Evolutionary conservation across 2,797 vertebrate genomes (phyloP).

Genomic region (Crax fasciolata): DNA sequence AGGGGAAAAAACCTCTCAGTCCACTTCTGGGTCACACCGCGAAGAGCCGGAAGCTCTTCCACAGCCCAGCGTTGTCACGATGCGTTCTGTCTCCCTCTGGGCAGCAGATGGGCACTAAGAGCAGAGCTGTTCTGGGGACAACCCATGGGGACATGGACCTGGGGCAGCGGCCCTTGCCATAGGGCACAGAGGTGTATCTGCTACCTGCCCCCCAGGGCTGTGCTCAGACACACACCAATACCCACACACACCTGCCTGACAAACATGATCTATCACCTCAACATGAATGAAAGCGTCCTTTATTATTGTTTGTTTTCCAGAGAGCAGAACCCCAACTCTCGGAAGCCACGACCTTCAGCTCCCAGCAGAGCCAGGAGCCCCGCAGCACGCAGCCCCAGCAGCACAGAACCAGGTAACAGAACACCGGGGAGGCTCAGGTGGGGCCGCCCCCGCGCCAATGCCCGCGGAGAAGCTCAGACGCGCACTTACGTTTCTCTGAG

Average conservation of each 20-base stretch:
- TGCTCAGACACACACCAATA: slow-evolving; percentile 27
- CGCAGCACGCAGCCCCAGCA: no score
- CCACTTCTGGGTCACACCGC: background rate
- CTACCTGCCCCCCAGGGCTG: background rate
- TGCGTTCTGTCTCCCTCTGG: background rate
- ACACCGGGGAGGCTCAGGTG: no score
- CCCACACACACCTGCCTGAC: background rate
- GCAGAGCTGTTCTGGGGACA: background rate
- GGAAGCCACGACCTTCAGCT: background rate
- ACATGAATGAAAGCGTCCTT: rapidly evolving
- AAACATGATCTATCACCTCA: background rate
- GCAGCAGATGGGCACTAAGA: background rate
- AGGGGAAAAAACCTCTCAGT: background rate
- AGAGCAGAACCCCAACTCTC: background rate
- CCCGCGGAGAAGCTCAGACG: background rate
- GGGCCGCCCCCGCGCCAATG: no score
- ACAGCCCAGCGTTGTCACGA: background rate
- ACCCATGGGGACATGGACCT: background rate
- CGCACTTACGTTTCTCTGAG: slow-evolving; percentile 78
- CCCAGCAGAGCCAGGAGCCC: background rate
- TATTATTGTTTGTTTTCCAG: background rate
- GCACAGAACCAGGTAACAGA: no score
- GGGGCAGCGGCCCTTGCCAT: background rate
- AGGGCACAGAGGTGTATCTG: no score
- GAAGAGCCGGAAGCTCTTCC: background rate